A percentile compares a stretch with the other conserved stretches of the same genome.
phyloP scores from a whole-genome alignment of 2,888 invertebrate species.

The Lepas anatifera region DNA sequence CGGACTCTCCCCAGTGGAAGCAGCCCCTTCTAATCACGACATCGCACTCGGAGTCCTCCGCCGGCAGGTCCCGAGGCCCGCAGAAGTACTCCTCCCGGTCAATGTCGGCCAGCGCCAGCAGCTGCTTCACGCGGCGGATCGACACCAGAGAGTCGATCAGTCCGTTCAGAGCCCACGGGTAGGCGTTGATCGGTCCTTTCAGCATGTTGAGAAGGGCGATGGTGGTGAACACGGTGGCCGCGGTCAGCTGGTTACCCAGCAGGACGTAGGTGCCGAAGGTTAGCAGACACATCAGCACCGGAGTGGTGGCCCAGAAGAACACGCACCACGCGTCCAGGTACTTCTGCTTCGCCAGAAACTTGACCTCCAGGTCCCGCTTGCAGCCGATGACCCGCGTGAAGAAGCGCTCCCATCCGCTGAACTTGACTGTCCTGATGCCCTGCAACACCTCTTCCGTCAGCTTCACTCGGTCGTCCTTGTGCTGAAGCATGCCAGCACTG shows the following conservation, averaged over 20 bases:
- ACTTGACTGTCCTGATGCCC: slow-evolving; percentile 80
- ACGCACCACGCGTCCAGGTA: slow-evolving; percentile 96
- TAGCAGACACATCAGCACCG: slow-evolving; percentile 72
- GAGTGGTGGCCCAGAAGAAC: slow-evolving; percentile 97
- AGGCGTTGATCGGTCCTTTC: slow-evolving; percentile 88
- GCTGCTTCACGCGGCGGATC: slow-evolving; percentile 67
- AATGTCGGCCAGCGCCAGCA: slow-evolving; percentile 42
- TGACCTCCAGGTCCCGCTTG: slow-evolving; percentile 46
- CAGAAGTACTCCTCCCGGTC: slow-evolving; percentile 49
- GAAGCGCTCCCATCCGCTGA: slow-evolving; percentile 86
- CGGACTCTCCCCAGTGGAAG: slow-evolving; percentile 45
- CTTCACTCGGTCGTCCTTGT: slow-evolving; percentile 80
- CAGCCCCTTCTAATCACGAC: slow-evolving; percentile 46
- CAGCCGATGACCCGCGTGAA: slow-evolving; percentile 34
- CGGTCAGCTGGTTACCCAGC: slow-evolving; percentile 64
- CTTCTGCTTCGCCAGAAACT: slow-evolving; percentile 69
- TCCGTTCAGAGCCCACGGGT: slow-evolving; percentile 97
- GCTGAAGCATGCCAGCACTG: slow-evolving; percentile 75
- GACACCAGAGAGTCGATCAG: slow-evolving; percentile 94
- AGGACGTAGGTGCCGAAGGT: slow-evolving; percentile 67
- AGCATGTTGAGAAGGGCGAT: slow-evolving; percentile 92
- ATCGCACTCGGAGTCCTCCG: slow-evolving; percentile 34
- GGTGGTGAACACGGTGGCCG: slow-evolving; percentile 78
- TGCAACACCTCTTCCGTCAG: slow-evolving; percentile 72
- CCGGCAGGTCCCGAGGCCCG: slow-evolving; percentile 21